Base-by-base conservation (phyloP, 2,113 vertebrate species). In the Oryzias melastigma region DNA sequence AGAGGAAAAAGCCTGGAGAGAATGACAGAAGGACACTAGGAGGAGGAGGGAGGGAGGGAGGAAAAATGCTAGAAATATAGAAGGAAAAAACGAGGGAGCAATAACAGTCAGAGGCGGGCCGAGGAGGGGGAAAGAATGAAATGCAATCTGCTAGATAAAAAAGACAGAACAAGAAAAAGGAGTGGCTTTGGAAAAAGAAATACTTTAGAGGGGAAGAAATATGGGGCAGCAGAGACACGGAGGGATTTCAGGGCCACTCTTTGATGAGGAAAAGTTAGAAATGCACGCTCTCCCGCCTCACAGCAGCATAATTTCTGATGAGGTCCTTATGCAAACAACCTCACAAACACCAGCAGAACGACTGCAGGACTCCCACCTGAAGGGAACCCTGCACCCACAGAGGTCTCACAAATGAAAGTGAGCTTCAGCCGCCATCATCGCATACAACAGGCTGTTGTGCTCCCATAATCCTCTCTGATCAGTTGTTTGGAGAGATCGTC, bases 121-220 rank as follows among this genome's bases (percentile, higher is more conserved):
- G 60, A 68, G 63, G 52, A 75, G 65, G 52, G 52, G 60, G 65
- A 64, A 54, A 68, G 65, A 71, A 81, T 70, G 74, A 84, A 79
- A 75, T 68, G 57, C 67, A 80, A 70, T 83, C 66, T 68, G 75
- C 80, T 60, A 51, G 85, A 79, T 81, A 77, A 78, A 83, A 80
- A 79, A 71, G 67, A 78, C 58, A 66, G 35, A 83, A 71, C 63
- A 64, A 72, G 80, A 69, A 63, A 73, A 68, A 77, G 78, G 70
- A 82, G 82, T 74, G 82, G 75, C 77, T 86, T 75, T 75, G 78
- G 75, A 84, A 68, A 79, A 68, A 58, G 75, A 64, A 70, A 52
- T 75, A 73, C 75, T 75, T 82, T 56, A 67, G 83, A 82, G 77
- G 70, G 58, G 54, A n/a, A 41, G 51, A 57, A 80, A 87, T 85